phyloP scores from a whole-genome alignment of 2,888 invertebrate genomes.

The Pristionchus entomophagus region DNA sequence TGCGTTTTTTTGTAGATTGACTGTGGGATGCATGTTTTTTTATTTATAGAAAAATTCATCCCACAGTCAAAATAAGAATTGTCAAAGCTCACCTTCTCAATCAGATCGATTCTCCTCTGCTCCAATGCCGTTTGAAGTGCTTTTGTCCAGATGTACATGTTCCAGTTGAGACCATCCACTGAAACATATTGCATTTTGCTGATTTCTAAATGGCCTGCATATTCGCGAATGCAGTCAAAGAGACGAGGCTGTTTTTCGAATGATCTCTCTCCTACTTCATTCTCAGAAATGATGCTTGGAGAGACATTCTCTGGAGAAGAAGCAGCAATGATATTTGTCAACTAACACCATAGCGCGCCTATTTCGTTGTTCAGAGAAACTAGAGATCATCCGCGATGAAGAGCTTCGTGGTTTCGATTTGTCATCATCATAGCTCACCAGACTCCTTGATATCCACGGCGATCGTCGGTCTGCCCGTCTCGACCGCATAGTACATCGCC shows the following conservation, averaged over 20 bases:
- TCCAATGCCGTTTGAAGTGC: constrained; percentile 90
- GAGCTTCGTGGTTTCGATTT: not conserved
- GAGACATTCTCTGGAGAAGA: too few relatives aligned
- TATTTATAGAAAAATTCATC: too few relatives aligned
- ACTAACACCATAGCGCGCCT: too few relatives aligned
- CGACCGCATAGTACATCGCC: constrained; percentile 94
- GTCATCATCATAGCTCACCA: constrained; percentile 75
- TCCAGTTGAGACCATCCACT: constrained; percentile 86
- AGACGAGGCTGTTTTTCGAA: not conserved
- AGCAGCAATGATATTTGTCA: too few relatives aligned
- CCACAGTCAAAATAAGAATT: not conserved
- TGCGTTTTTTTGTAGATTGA: too few relatives aligned
- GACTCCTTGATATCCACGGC: constrained; percentile 89
- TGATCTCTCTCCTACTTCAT: not conserved
- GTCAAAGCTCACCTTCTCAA: constrained; percentile 71
- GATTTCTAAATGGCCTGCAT: not conserved
- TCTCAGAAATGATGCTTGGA: too few relatives aligned
- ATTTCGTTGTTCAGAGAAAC: too few relatives aligned
- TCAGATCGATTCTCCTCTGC: constrained; percentile 81
- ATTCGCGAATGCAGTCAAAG: not conserved
- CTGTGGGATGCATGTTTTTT: too few relatives aligned
- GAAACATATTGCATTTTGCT: not conserved
- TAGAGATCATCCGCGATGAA: too few relatives aligned
- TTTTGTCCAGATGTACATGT: constrained; percentile 91
- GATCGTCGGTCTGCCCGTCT: constrained; percentile 91